Base-by-base conservation (phyloP, 2,113 vertebrate species). In the Nothocercus julius region DNA sequence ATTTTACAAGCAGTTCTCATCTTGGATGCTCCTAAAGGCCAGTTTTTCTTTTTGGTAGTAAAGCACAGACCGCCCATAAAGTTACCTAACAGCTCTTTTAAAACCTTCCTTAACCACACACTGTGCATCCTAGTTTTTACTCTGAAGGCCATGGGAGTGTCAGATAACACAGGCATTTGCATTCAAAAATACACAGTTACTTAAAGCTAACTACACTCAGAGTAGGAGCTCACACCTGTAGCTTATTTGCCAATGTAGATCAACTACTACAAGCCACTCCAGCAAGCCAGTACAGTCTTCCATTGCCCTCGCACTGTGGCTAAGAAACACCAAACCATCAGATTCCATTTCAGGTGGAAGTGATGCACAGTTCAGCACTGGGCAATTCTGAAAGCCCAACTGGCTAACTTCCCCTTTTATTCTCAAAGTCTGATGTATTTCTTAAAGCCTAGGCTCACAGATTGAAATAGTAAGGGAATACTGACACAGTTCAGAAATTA, bases 1-100 rank as follows among this genome's bases (percentile, higher is more conserved):
- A 22, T 90, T 61, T 68, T 42, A 56, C 61, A 84, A 78, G 32
- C 28, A 84, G 73, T 93, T 96, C 70, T 92, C 61, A 90, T 88
- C 68, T 92, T 72, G 42, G 16, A 81, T 90, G 59, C 62, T 90
- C 90, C 82, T 92, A 59, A 92, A 58, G 32, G 80, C 61, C 72
- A 82, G 44, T 84, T 78, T 61, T 67, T 7, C 12, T 56, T 81
- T 64, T 88, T 27, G 14, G 47, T 58, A 75, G 77, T 59, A 93
- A 90, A 95, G 42, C 8, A 21, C 28, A 84, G 61, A 22, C 24
- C 86, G 42, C 19, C 73, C 83, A 21, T 72, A 75, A 84, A 20
- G 32, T 73, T 79, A 73, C 38, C 66, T 74, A 90, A 54, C 54
- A 81, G 28, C 7, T 86, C 86, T 89, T 44, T 36, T 36, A 7